phyloP scores from a whole-genome alignment of 2,113 vertebrate genomes.

The Oreochromis aureus region DNA sequence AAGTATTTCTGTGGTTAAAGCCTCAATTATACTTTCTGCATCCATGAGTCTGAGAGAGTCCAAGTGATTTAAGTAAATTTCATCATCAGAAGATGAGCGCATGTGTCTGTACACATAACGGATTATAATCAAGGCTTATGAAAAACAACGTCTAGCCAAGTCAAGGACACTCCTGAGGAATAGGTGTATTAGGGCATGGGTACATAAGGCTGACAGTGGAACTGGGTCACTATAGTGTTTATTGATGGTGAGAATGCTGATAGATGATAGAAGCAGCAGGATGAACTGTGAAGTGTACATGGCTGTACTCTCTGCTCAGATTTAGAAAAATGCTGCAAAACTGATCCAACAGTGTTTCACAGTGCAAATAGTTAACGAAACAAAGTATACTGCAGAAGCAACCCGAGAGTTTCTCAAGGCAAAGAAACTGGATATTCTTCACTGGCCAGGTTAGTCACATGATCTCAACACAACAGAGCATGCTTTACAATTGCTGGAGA shows the following conservation, averaged over 20 bases:
- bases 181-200: neutral
- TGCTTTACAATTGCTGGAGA: neutral
- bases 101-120: neutral
- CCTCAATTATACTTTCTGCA: accelerated
- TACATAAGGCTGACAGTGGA: neutral
- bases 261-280: neutral
- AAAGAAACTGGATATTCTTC: neutral
- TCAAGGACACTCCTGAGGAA: neutral
- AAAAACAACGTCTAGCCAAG: neutral
- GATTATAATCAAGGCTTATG: neutral
- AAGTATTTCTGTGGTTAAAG: neutral
- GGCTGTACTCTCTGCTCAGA: neutral
- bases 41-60: neutral
- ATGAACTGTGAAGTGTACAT: neutral
- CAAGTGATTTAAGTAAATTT: neutral
- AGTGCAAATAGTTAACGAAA: neutral
- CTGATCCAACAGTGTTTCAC: neutral
- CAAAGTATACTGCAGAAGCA: neutral
- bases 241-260: neutral
- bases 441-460: neutral
- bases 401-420: neutral
- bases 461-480: neutral
- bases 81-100: neutral
- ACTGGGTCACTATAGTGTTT: neutral
- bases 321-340: neutral